Evolutionary conservation across 1,140 invertebrate genomes (phyloP), one percentile per base, ranked within the genome.

Genomic region (Aplysia californica): DNA sequence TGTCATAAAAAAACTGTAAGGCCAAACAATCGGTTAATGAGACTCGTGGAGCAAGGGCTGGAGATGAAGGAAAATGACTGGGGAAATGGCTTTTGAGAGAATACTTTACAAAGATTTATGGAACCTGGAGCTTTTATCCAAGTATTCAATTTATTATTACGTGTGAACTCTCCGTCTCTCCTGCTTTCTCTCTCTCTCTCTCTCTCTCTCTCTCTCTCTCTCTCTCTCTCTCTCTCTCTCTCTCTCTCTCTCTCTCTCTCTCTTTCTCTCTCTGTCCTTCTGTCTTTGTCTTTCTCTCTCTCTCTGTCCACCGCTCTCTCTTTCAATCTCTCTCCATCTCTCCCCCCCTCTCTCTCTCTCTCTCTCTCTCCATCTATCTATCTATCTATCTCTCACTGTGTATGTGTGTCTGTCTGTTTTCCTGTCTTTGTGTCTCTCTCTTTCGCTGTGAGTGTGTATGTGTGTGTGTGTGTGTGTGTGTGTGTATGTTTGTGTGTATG

Each of bases 391-490:
- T 66, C 2, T 66, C 64, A 31, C 0, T 66, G 23, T 66, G 21
- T 66, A 23, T 66, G 21, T 66, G 23, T 66, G n/a, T 66, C 64
- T 29, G 21, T 66, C 26, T 29, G 21, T 66, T 33, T 66, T 21
- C 35, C 64, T 66, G 21, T 66, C 26, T 66, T 21, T 66, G 23
- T 66, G 21, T 66, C 64, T 66, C n/a, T 66, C 64, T 66, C 4
- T 66, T 20, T 66, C n/a, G 26, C 64, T 66, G 44, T 70, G 38
- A 26, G 29, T 55, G 20, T 70, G 10, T 55, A 31, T 70, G 44
- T 70, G 38, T 70, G 44, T 70, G 38, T 70, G 44, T 70, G 38
- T 50, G 44, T 55, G 38, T 70, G 44, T 55, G 38, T 55, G 68
- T 55, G 44, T 70, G 44, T 31, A 31, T 70, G 44, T 70, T 31